Conservation (phyloP, 2,113 vertebrate genomes). For the Eudyptes chrysolophus region DNA sequence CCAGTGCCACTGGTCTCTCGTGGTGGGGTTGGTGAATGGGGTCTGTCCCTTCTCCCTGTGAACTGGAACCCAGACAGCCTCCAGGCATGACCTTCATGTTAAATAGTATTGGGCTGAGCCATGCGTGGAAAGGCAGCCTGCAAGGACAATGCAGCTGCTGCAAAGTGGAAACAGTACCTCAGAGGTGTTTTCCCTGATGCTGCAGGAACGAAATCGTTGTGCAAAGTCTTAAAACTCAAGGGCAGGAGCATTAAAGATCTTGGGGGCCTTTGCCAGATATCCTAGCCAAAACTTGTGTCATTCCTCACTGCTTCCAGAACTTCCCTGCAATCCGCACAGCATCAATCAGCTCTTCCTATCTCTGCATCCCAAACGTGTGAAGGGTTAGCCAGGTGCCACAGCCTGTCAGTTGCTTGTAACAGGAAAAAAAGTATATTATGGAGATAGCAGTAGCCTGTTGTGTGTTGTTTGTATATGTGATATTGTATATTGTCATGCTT, state of each 20-base stretch:
- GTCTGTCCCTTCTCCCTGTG: not conserved
- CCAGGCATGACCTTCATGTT: not conserved
- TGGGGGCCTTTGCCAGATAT: not conserved
- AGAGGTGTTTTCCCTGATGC: not conserved
- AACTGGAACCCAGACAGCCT: not conserved
- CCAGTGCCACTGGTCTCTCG: not conserved
- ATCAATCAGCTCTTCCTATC: not conserved
- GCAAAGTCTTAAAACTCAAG: conserved; percentile 33
- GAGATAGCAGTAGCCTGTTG: not conserved
- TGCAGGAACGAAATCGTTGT: not conserved
- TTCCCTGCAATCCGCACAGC: not conserved
- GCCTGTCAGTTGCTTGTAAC: not conserved
- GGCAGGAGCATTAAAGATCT: not conserved
- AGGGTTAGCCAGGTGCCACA: not conserved
- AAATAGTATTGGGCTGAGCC: fast-evolving
- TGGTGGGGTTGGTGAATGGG: not conserved
- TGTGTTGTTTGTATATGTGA: not conserved
- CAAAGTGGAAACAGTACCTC: not conserved
- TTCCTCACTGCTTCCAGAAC: conserved; percentile 19
- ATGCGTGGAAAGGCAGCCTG: not conserved
- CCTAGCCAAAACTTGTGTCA: conserved; percentile 32
- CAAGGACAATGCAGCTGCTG: conserved; percentile 5
- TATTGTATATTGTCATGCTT: not conserved
- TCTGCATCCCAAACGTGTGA: not conserved
- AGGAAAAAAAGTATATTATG: not conserved